Conservation (phyloP, 2,113 vertebrate genomes). For the Mormoops blainvillei region DNA sequence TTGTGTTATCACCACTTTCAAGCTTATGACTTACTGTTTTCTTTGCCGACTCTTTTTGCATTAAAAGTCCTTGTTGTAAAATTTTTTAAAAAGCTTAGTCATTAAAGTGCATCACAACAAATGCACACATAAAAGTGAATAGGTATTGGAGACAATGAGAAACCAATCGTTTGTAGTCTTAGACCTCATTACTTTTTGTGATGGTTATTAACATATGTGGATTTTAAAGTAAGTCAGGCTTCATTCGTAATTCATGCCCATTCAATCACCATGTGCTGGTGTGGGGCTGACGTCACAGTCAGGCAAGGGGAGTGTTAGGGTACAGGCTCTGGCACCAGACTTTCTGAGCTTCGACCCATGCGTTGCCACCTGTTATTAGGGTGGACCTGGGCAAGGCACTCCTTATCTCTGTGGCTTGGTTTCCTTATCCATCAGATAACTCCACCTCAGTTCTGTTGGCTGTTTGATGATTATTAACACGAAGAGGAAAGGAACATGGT, state of each 20-base stretch:
- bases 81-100: too few species aligned
- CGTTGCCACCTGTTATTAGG: neutral
- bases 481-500: neutral
- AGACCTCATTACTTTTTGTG: neutral
- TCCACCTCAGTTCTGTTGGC: neutral
- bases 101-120: neutral
- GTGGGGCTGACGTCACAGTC: neutral
- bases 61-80: neutral
- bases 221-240: neutral
- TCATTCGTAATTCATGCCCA: neutral
- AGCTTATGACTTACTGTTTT: neutral
- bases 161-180: rapidly evolving
- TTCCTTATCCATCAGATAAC: neutral
- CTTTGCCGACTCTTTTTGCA: neutral
- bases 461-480: neutral
- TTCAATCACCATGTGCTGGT: rapidly evolving
- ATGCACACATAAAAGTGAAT: neutral
- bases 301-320: rapidly evolving
- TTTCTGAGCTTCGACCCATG: rapidly evolving
- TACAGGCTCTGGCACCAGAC: neutral
- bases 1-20: neutral
- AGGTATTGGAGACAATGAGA: neutral
- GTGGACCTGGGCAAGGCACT: too few species aligned
- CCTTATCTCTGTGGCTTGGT: neutral
- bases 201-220: neutral